These are phyloP conservation scores for Actinostola sp. DNA, from an alignment of 92 coral and sea anemone species.

Conservation along the genomic window DNA sequence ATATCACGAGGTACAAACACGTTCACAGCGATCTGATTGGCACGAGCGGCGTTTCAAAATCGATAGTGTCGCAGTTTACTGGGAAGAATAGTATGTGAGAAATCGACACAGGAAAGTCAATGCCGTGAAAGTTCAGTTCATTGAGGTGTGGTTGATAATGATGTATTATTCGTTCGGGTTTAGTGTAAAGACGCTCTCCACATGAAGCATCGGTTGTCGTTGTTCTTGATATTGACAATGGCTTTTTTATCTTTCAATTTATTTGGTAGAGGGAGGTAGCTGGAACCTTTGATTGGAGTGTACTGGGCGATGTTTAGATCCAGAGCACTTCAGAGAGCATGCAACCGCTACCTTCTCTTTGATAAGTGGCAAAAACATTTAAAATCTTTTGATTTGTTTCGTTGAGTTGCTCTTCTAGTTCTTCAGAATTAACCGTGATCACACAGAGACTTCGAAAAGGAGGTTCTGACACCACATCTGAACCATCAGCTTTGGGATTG, in stretches of 20 bases:
- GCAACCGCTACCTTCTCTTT: conserved; percentile 46
- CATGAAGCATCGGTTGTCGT: conserved; percentile 11
- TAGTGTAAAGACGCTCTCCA: conserved; percentile 27
- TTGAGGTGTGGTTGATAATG: conserved; percentile 16
- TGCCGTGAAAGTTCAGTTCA: too few species aligned
- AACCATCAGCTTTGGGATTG: conserved; percentile 30
- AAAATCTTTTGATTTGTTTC: conserved; percentile 20
- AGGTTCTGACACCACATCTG: conserved; percentile 24
- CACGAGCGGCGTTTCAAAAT: too few species aligned
- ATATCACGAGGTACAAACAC: too few species aligned
- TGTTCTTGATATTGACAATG: conserved; percentile 12
- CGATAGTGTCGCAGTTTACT: too few species aligned
- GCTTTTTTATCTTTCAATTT: conserved; percentile 17
- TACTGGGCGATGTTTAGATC: conserved; percentile 28
- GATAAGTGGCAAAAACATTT: conserved; percentile 4
- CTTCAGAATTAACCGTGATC: conserved; percentile 18
- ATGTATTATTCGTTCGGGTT: conserved; percentile 17
- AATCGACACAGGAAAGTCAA: too few species aligned
- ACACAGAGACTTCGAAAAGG: conserved; percentile 38
- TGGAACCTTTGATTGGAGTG: conserved; percentile 25
- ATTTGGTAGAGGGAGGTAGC: conserved; percentile 30
- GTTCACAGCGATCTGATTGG: too few species aligned
- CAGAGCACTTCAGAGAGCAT: conserved; percentile 5
- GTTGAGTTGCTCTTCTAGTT: conserved; percentile 19
- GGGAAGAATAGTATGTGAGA: too few species aligned